These are phyloP conservation scores for Pogonomyrmex californicus DNA, from an alignment of 1,140 invertebrate species.

Conservation along the genomic window DNA sequence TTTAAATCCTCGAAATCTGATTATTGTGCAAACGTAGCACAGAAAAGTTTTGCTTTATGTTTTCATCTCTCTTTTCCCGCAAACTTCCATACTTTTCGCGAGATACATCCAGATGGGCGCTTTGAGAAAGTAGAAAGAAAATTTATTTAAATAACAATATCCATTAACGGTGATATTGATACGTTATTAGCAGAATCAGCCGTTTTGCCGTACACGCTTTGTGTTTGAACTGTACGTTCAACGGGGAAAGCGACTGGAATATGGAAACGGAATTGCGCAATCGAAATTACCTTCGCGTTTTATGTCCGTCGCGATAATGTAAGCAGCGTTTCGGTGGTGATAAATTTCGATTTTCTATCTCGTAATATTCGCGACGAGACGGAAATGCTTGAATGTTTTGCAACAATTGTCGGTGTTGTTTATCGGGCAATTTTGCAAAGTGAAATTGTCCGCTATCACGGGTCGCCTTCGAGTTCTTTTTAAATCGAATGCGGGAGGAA, in stretches of 20 bases:
- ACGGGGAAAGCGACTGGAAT: slow-evolving; percentile 7
- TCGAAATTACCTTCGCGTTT: slow-evolving; percentile 50
- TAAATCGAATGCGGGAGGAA: background rate
- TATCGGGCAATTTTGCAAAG: slow-evolving; percentile 38
- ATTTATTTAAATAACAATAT: background rate
- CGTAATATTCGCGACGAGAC: slow-evolving; percentile 31
- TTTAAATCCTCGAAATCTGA: slow-evolving; percentile 64
- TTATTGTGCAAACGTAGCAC: slow-evolving; percentile 57
- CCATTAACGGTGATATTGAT: background rate
- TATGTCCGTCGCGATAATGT: slow-evolving; percentile 30
- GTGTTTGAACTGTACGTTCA: background rate
- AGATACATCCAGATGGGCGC: background rate
- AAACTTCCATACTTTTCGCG: background rate
- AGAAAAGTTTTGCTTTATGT: slow-evolving; percentile 42
- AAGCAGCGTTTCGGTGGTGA: slow-evolving; percentile 41
- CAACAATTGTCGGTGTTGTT: slow-evolving; percentile 55
- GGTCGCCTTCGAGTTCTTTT: background rate
- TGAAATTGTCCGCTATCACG: slow-evolving; percentile 66
- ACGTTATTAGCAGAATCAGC: background rate
- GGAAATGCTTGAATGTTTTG: background rate
- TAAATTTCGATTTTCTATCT: slow-evolving; percentile 28
- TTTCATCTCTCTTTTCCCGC: slow-evolving; percentile 13
- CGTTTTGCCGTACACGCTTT: background rate
- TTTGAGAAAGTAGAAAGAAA: background rate
- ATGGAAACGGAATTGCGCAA: slow-evolving; percentile 4